Evolutionary conservation across 1,140 invertebrate species (phyloP).

Genomic region (Drosophila neocordata): DNA sequence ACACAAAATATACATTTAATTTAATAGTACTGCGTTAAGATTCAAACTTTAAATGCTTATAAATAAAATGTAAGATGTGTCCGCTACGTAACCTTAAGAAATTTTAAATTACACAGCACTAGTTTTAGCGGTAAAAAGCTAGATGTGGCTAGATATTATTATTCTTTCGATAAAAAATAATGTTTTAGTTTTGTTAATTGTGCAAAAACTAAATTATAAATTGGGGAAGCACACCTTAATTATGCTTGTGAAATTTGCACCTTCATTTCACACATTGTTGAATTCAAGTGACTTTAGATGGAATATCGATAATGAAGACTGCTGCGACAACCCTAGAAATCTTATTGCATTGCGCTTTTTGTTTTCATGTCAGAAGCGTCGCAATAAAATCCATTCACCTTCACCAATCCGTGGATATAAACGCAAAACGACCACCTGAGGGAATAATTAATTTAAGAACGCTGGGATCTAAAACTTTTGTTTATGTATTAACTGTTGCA

Average conservation of each 20-base stretch:
- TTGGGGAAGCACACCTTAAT: too few species aligned
- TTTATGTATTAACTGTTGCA: background rate
- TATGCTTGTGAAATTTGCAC: too few species aligned
- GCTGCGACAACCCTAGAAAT: slow-evolving; percentile 44
- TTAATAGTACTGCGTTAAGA: too few species aligned
- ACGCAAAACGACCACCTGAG: slow-evolving; percentile 4
- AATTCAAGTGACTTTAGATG: background rate
- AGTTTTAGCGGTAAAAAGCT: background rate
- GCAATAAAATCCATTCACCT: slow-evolving; percentile 21
- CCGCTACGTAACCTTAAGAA: too few species aligned
- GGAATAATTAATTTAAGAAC: background rate
- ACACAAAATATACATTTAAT: too few species aligned
- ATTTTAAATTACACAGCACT: too few species aligned
- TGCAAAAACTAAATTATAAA: too few species aligned
- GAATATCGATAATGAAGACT: slow-evolving; percentile 15
- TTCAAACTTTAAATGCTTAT: too few species aligned
- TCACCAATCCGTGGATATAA: background rate
- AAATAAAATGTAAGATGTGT: too few species aligned
- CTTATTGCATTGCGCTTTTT: slow-evolving; percentile 36
- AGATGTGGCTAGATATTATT: background rate
- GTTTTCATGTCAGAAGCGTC: slow-evolving; percentile 41
- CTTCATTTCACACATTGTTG: too few species aligned
- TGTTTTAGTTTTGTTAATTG: too few species aligned
- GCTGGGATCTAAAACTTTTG: background rate
- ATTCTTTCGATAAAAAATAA: too few species aligned